Evolutionary conservation across 1,140 invertebrate species (phyloP).

Genomic region (Lepidotrigona ventralis): DNA sequence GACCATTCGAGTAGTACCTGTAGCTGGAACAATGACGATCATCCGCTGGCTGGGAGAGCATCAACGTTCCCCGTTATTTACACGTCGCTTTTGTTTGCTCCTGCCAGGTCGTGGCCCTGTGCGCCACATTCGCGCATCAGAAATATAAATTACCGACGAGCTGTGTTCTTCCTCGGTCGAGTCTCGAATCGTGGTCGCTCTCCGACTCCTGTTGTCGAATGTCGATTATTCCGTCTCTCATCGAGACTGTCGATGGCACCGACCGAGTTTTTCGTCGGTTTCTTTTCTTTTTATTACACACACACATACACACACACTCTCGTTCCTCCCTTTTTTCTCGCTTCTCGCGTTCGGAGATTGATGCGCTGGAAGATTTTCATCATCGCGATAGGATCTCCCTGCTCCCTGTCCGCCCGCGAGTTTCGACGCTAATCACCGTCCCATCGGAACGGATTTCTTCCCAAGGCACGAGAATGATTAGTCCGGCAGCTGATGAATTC

Average conservation of each 20-base stretch:
- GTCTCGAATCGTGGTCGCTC: neutral
- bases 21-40: conserved; percentile 32
- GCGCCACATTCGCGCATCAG: conserved; percentile 11
- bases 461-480: neutral
- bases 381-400: neutral
- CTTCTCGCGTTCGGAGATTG: neutral
- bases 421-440: conserved; percentile 15
- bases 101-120: neutral
- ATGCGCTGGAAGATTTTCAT: conserved; percentile 20
- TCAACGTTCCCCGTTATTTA: conserved; percentile 21
- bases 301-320: too few relatives aligned
- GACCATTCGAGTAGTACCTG: conserved; percentile 5
- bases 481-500: neutral
- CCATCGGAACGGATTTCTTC: too few relatives aligned
- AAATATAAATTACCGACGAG: conserved; percentile 20
- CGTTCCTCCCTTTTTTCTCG: neutral
- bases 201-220: conserved; percentile 4
- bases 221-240: conserved; percentile 18
- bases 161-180: neutral
- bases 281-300: neutral
- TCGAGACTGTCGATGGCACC: neutral
- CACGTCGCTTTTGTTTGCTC: conserved; percentile 26
- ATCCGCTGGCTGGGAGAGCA: conserved; percentile 3
- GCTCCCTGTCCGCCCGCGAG: neutral
- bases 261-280: conserved; percentile 1